Percentiles rank a stretch among this genome's conserved stretches.
These are phyloP conservation scores for Agriopis leucophaearia DNA, from an alignment of 2,888 invertebrate genomes.

Conservation along the genomic window DNA sequence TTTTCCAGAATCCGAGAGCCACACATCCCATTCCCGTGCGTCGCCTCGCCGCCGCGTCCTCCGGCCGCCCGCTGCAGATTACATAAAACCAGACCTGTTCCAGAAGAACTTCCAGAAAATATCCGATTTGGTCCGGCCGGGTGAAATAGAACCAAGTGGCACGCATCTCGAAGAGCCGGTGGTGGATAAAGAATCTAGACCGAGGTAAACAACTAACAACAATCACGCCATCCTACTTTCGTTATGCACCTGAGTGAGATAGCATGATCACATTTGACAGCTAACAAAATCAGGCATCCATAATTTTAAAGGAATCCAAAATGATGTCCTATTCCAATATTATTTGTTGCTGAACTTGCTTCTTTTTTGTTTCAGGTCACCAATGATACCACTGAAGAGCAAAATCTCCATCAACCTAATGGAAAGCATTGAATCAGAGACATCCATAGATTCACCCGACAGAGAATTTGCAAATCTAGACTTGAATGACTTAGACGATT, in stretches of 20 bases:
- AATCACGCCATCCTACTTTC: too few relatives aligned
- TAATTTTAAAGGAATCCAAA: too few relatives aligned
- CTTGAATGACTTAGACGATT: constrained; percentile 76
- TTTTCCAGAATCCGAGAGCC: constrained; percentile 61
- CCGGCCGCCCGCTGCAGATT: constrained; percentile 86
- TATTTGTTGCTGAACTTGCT: too few relatives aligned
- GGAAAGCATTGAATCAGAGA: constrained; percentile 84
- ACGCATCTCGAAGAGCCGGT: constrained; percentile 64
- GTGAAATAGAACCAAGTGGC: constrained; percentile 66
- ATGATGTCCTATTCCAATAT: too few relatives aligned
- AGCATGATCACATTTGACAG: too few relatives aligned
- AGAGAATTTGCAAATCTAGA: constrained; percentile 79
- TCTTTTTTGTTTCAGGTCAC: constrained; percentile 69
- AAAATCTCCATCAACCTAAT: constrained; percentile 84
- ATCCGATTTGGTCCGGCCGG: constrained; percentile 75
- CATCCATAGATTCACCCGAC: constrained; percentile 82
- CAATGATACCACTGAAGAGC: constrained; percentile 80
- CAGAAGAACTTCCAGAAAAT: constrained; percentile 84
- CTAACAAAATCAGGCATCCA: too few relatives aligned
- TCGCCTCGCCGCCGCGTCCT: constrained; percentile 81
- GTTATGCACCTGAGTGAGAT: too few relatives aligned
- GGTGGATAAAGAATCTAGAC: constrained; percentile 69
- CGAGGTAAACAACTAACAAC: constrained; percentile 58
- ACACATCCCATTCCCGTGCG: constrained; percentile 49
- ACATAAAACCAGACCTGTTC: constrained; percentile 86